A percentile compares a stretch with the other conserved stretches of the same genome.
phyloP scores from a whole-genome alignment of 2,888 invertebrate genomes.

The Chymomyza caudatula region DNA sequence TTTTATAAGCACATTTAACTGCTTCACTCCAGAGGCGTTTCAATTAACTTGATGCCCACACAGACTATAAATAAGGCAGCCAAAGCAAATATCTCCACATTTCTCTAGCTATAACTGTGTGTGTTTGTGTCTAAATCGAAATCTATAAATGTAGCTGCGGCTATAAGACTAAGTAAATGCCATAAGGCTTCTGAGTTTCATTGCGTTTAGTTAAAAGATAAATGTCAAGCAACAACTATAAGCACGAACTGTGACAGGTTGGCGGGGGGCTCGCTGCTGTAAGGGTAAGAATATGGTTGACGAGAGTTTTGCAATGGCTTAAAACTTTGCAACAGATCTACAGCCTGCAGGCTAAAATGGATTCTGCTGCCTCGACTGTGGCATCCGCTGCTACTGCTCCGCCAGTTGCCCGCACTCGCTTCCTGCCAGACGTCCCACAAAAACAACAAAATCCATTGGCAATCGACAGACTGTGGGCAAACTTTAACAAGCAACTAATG shows the following conservation, averaged over 20 bases:
- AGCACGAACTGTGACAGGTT: neutral
- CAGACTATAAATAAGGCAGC: neutral
- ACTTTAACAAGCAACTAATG: constrained; percentile 1
- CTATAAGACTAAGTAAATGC: neutral
- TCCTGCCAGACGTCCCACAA: too few species aligned
- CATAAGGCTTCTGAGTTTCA: constrained; percentile 17
- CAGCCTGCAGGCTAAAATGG: neutral
- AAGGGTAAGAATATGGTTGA: too few species aligned
- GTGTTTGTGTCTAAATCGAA: constrained; percentile 12
- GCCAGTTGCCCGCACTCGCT: too few species aligned
- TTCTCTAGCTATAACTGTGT: neutral
- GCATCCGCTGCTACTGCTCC: neutral
- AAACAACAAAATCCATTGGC: neutral
- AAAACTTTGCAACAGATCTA: neutral
- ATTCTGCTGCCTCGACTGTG: neutral
- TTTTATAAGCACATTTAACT: neutral
- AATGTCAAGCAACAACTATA: constrained; percentile 22
- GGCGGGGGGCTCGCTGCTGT: neutral
- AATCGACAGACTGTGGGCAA: neutral
- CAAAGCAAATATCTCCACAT: neutral
- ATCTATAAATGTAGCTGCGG: constrained; percentile 44
- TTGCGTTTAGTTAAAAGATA: constrained; percentile 44
- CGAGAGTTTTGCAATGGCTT: neutral
- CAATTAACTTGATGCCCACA: neutral
- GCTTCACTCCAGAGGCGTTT: neutral